phyloP scores from a whole-genome alignment of 1,140 invertebrate genomes.

The Caenorhabditis inopinata region DNA sequence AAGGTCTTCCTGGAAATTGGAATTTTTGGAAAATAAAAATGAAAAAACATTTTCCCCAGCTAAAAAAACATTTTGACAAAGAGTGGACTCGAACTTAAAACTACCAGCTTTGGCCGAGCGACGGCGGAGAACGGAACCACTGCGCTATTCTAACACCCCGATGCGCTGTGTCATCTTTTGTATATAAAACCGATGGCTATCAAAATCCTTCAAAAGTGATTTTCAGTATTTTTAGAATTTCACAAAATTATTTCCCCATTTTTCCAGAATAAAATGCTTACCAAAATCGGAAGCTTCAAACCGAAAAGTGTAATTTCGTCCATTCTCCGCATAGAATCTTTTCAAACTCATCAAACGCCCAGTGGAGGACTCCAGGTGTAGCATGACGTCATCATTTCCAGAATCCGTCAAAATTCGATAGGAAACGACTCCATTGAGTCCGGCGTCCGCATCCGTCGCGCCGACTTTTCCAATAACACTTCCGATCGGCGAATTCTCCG shows the following conservation, averaged over 20 bases:
- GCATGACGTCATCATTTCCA: background rate
- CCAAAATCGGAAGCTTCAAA: slow-evolving; percentile 13
- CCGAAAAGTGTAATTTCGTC: background rate
- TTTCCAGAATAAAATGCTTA: background rate
- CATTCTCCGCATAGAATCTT: background rate
- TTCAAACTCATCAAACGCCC: background rate
- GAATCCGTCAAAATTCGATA: slow-evolving; percentile 5
- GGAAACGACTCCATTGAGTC: background rate
- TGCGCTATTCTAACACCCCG: no score
- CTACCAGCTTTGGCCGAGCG: no score
- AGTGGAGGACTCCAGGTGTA: background rate
- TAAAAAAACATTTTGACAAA: no score
- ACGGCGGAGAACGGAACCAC: no score
- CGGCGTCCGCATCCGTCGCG: background rate
- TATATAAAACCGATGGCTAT: no score
- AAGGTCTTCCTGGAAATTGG: background rate
- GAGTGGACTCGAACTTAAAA: no score
- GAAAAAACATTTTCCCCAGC: no score
- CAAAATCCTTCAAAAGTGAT: no score
- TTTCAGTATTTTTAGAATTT: no score
- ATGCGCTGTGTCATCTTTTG: no score
- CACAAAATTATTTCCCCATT: no score
- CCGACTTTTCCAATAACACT: background rate
- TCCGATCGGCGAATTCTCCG: background rate
- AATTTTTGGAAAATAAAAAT: background rate